These are phyloP conservation scores for Archegozetes longisetosus DNA, from an alignment of 1,140 invertebrate genomes.

Conservation along the genomic window DNA sequence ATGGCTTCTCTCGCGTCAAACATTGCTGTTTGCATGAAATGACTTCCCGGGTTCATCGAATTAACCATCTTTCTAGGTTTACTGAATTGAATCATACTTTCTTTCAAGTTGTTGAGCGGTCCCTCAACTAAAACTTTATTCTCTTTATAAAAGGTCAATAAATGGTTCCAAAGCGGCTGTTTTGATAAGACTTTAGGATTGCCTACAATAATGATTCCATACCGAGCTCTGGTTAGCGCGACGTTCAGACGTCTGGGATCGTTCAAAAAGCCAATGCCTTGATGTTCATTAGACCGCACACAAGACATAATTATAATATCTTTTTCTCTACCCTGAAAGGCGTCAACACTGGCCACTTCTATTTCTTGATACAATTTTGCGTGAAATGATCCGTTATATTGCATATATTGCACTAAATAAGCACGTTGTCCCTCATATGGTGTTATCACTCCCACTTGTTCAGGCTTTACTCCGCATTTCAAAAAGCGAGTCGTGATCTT, in stretches of 20 bases:
- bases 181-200: slow-evolving; percentile 97
- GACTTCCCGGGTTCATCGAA: slow-evolving; percentile 79
- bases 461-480: slow-evolving; percentile 83
- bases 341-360: slow-evolving; percentile 97
- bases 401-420: slow-evolving; percentile 95
- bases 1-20: slow-evolving; percentile 66
- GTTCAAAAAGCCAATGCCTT: slow-evolving; percentile 83
- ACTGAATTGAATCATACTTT: slow-evolving; percentile 89
- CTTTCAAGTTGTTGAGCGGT: slow-evolving; percentile 89
- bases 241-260: slow-evolving; percentile 96
- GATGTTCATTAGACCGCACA: slow-evolving; percentile 80
- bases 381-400: slow-evolving; percentile 91
- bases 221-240: slow-evolving; percentile 89
- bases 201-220: slow-evolving; percentile 95
- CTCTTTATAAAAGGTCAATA: slow-evolving; percentile 95
- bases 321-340: slow-evolving; percentile 88
- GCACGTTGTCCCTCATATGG: slow-evolving; percentile 98
- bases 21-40: slow-evolving; percentile 92
- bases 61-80: slow-evolving; percentile 83
- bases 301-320: slow-evolving; percentile 86
- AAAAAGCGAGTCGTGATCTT: slow-evolving; percentile 88
- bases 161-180: slow-evolving; percentile 95
- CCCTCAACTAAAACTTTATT: slow-evolving; percentile 95
- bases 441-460: slow-evolving; percentile 98
- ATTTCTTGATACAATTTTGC: slow-evolving; percentile 96